Percentiles rank a stretch among this genome's conserved stretches.
These are phyloP conservation scores for Temnothorax longispinosus DNA, from an alignment of 1,140 invertebrate genomes.

Conservation along the genomic window DNA sequence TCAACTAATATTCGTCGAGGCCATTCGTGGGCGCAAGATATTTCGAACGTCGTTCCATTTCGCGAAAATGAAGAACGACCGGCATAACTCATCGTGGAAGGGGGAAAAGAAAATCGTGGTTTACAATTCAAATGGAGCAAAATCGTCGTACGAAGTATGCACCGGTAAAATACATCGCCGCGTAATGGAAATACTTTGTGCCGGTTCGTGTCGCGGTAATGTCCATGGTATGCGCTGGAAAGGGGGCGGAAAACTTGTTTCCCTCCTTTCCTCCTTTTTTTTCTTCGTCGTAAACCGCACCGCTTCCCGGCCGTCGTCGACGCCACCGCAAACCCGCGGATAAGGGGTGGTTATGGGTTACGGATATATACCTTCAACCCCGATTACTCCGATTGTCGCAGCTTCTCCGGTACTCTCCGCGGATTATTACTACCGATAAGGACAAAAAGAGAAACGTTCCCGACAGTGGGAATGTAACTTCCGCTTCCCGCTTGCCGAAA, in stretches of 20 bases:
- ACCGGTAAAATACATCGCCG: constrained; percentile 65
- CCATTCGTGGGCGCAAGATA: constrained; percentile 25
- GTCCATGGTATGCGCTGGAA: constrained; percentile 59
- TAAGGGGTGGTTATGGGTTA: constrained; percentile 65
- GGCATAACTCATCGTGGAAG: constrained; percentile 39
- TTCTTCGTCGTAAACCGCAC: not conserved
- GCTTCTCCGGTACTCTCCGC: constrained; percentile 19
- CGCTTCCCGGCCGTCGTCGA: constrained; percentile 2
- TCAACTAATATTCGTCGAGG: constrained; percentile 33
- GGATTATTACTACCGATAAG: constrained; percentile 61
- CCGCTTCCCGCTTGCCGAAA: constrained; percentile 37
- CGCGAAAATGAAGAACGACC: constrained; percentile 56
- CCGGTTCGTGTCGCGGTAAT: constrained; percentile 66
- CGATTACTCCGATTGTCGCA: constrained; percentile 55
- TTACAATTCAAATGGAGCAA: constrained; percentile 70
- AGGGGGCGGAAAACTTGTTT: constrained; percentile 62
- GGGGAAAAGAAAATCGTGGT: constrained; percentile 62
- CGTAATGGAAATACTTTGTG: constrained; percentile 74
- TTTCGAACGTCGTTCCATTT: constrained; percentile 36
- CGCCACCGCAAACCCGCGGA: constrained; percentile 52
- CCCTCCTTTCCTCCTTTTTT: constrained; percentile 7
- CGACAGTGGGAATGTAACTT: constrained; percentile 51
- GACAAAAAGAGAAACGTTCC: constrained; percentile 26
- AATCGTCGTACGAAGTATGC: constrained; percentile 69
- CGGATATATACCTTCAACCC: constrained; percentile 47